Evolutionary conservation across 2,113 vertebrate species (phyloP).

Genomic region (Phyllopteryx taeniolatus): DNA sequence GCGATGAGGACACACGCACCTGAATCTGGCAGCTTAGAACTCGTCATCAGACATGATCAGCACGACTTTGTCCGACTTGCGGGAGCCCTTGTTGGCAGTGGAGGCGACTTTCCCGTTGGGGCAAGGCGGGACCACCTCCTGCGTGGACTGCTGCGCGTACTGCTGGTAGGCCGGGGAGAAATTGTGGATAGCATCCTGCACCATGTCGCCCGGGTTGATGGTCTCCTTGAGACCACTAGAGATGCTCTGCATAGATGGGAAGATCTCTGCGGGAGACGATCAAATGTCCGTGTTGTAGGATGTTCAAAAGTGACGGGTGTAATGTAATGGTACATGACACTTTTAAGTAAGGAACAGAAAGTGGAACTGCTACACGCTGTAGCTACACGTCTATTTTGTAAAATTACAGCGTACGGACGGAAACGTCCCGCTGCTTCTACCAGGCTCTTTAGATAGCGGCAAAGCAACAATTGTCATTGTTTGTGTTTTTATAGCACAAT

Average conservation of each 20-base stretch:
- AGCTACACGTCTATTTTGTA: too few species aligned
- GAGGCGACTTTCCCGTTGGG: slow-evolving; percentile 64
- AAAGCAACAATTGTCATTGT: too few species aligned
- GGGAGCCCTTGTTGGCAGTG: slow-evolving; percentile 55
- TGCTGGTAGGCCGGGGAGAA: slow-evolving; percentile 87
- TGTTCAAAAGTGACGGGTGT: neutral
- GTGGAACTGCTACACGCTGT: too few species aligned
- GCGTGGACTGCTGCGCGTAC: slow-evolving; percentile 88
- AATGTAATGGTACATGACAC: too few species aligned
- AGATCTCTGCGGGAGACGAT: slow-evolving; percentile 66
- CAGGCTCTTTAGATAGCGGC: too few species aligned
- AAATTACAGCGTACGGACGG: too few species aligned
- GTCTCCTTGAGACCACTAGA: slow-evolving; percentile 92
- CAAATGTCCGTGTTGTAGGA: neutral
- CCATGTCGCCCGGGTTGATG: slow-evolving; percentile 89
- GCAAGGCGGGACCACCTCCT: slow-evolving; percentile 76
- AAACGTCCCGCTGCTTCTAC: too few species aligned
- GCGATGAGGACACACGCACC: slow-evolving; percentile 29
- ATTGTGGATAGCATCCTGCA: slow-evolving; percentile 92
- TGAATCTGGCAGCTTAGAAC: slow-evolving; percentile 68
- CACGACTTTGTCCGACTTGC: slow-evolving; percentile 87
- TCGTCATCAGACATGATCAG: slow-evolving; percentile 88
- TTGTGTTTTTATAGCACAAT: too few species aligned
- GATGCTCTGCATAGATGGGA: slow-evolving; percentile 91
- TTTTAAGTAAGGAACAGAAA: neutral